phyloP scores from a whole-genome alignment of 2,113 vertebrate species.

The Alosa alosa region DNA sequence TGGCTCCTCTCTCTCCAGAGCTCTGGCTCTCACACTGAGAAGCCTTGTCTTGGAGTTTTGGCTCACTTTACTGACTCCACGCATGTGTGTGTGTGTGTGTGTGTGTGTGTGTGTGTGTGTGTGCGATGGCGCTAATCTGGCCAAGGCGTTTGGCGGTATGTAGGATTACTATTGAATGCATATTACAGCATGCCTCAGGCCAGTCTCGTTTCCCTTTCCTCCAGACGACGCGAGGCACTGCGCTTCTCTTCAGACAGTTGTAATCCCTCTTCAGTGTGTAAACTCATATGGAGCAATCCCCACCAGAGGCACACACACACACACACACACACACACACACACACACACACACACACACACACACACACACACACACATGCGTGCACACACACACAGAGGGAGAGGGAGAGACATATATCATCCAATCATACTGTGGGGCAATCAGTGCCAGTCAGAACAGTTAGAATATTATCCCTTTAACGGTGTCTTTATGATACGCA shows the following conservation, averaged over 20 bases:
- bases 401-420: neutral
- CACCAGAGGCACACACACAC: neutral
- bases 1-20: no score
- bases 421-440: neutral
- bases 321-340: no score
- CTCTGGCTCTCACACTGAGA: no score
- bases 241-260: neutral
- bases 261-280: conserved; percentile 25
- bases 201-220: neutral
- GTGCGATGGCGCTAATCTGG: neutral
- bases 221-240: neutral
- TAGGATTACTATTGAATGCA: conserved; percentile 38
- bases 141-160: conserved; percentile 17
- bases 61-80: neutral
- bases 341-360: no score
- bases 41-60: neutral
- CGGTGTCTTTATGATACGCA: neutral
- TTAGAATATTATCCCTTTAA: neutral
- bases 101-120: neutral
- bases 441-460: neutral
- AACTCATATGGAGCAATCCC: conserved; percentile 24
- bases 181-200: conserved; percentile 2
- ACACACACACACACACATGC: no score
- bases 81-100: neutral
- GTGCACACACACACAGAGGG: no score